phyloP scores from a whole-genome alignment of 2,113 vertebrate genomes.

The Perognathus longimembris region DNA sequence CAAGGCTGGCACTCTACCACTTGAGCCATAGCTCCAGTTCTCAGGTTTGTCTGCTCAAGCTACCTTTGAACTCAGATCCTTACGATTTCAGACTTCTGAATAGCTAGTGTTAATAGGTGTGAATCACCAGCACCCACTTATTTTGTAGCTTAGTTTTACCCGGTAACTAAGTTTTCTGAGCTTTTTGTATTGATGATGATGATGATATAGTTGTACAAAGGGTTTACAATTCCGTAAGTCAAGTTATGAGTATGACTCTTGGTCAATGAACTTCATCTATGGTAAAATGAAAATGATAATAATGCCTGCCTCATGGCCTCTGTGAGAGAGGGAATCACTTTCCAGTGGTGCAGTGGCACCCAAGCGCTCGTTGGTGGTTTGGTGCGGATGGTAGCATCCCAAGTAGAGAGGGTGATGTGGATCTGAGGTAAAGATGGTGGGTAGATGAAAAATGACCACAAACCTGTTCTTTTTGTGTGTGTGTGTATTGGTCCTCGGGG shows the following conservation, averaged over 20 bases:
- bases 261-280: neutral
- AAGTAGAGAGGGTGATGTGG: neutral
- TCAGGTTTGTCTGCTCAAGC: too few species aligned
- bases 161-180: constrained; percentile 29
- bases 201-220: neutral
- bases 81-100: too few species aligned
- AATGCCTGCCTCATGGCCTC: neutral
- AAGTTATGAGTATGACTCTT: too few species aligned
- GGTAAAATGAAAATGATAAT: constrained; percentile 53
- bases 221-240: too few species aligned
- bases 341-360: neutral
- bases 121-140: too few species aligned
- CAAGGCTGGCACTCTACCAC: too few species aligned
- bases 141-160: neutral
- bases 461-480: neutral
- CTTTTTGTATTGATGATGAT: neutral
- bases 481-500: too few species aligned
- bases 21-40: too few species aligned
- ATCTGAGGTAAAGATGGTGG: constrained; percentile 7
- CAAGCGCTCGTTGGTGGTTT: neutral
- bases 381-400: neutral
- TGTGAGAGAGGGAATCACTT: constrained; percentile 1
- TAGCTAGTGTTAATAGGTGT: too few species aligned
- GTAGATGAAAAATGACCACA: neutral
- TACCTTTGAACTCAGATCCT: too few species aligned